Evolutionary conservation across 2,113 vertebrate genomes (phyloP).

Genomic region (Rafetus swinhoei): DNA sequence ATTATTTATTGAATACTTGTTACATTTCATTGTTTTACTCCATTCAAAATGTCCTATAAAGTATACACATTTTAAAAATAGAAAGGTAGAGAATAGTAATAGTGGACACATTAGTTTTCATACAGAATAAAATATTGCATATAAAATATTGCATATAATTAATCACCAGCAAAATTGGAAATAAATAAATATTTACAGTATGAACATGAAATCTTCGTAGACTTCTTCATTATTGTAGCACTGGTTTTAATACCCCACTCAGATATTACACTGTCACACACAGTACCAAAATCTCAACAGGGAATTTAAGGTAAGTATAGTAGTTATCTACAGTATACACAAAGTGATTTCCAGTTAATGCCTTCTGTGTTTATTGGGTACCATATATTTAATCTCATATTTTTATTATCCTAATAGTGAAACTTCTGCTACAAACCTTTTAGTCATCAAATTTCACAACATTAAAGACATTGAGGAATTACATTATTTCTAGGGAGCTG

Average conservation of each 20-base stretch:
- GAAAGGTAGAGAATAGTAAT: background rate
- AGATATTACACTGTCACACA: background rate
- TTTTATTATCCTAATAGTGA: background rate
- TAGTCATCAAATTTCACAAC: background rate
- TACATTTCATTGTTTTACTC: background rate
- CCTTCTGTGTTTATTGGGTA: background rate
- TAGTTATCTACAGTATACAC: background rate
- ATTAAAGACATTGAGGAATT: background rate
- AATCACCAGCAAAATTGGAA: background rate
- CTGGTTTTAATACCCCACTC: constrained; percentile 19
- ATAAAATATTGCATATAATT: background rate
- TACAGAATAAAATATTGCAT: rapidly evolving
- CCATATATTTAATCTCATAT: background rate
- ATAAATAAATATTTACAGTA: background rate
- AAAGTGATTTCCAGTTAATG: background rate
- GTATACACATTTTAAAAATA: background rate
- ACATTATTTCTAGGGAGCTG: background rate
- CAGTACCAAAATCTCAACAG: constrained; percentile 28
- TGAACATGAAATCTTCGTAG: background rate
- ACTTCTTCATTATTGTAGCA: background rate
- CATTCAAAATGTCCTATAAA: background rate
- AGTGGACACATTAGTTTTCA: background rate
- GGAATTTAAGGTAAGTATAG: constrained; percentile 18
- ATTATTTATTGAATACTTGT: background rate
- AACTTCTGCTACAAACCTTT: background rate